These are phyloP conservation scores for Phyllotis vaccarum DNA, from an alignment of 2,797 vertebrate species.

Conservation along the genomic window DNA sequence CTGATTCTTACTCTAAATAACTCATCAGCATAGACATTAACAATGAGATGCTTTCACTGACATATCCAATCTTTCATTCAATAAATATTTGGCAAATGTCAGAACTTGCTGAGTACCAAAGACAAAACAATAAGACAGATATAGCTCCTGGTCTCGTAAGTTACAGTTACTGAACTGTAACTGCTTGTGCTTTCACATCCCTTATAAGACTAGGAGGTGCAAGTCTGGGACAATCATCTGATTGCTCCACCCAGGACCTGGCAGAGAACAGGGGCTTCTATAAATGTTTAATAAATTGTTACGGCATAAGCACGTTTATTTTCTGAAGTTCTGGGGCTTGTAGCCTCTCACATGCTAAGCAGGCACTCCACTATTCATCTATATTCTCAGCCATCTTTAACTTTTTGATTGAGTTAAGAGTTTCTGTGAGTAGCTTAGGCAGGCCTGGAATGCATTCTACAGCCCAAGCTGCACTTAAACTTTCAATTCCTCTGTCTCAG, in stretches of 20 bases:
- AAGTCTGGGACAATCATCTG: neutral
- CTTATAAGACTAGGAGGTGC: neutral
- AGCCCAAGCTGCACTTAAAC: neutral
- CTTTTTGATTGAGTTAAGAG: neutral
- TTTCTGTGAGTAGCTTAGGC: neutral
- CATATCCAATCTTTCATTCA: conserved; percentile 16
- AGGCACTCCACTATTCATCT: neutral
- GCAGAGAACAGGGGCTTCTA: neutral
- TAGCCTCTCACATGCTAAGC: neutral
- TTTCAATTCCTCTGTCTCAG: neutral
- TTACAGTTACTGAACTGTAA: neutral
- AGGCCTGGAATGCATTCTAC: neutral
- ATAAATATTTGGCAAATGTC: neutral
- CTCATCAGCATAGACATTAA: conserved; percentile 8
- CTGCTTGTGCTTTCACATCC: neutral
- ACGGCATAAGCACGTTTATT: neutral
- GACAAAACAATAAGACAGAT: neutral
- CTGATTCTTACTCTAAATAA: conserved; percentile 29
- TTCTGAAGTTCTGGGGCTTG: neutral
- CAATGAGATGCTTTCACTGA: conserved; percentile 31
- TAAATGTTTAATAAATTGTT: conserved; percentile 53
- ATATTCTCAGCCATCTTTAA: neutral
- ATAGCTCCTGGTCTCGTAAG: neutral
- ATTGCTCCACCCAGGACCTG: conserved; percentile 3
- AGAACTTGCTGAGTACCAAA: neutral